Conservation (phyloP, 2,113 vertebrate genomes). For the Pterophyllum scalare region DNA sequence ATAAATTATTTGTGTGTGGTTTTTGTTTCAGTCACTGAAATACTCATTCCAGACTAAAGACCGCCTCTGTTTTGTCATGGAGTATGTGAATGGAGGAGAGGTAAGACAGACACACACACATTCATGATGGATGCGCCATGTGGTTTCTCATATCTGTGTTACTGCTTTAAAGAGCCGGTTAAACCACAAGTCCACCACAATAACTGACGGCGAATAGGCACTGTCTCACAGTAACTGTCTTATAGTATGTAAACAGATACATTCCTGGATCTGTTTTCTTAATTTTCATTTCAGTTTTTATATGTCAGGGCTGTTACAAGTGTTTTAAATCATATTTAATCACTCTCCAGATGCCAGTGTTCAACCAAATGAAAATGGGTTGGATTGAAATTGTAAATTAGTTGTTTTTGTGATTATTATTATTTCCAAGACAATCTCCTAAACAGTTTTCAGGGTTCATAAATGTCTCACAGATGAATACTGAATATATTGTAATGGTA, state of each 20-base stretch:
- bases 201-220: constrained; percentile 48
- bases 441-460: neutral
- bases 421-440: constrained; percentile 4
- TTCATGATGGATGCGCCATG: neutral
- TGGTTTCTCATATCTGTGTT: constrained; percentile 28
- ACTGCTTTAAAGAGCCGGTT: constrained; percentile 44
- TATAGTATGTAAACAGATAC: neutral
- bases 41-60: constrained; percentile 99
- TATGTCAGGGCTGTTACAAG: neutral
- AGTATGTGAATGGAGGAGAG: constrained; percentile 98
- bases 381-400: neutral
- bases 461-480: constrained; percentile 5
- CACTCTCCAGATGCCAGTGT: neutral
- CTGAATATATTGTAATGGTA: neutral
- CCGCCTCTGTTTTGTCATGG: constrained; percentile 99
- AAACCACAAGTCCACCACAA: constrained; percentile 55
- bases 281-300: constrained; percentile 1
- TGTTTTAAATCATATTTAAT: neutral
- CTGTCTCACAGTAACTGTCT: neutral
- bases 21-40: constrained; percentile 91
- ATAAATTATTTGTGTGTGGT: constrained; percentile 24
- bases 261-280: neutral
- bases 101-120: constrained; percentile 77
- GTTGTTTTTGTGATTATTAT: constrained; percentile 5
- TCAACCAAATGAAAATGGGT: neutral